phyloP scores from a whole-genome alignment of 2,797 vertebrate species.

The Thripadectes ignobilis region DNA sequence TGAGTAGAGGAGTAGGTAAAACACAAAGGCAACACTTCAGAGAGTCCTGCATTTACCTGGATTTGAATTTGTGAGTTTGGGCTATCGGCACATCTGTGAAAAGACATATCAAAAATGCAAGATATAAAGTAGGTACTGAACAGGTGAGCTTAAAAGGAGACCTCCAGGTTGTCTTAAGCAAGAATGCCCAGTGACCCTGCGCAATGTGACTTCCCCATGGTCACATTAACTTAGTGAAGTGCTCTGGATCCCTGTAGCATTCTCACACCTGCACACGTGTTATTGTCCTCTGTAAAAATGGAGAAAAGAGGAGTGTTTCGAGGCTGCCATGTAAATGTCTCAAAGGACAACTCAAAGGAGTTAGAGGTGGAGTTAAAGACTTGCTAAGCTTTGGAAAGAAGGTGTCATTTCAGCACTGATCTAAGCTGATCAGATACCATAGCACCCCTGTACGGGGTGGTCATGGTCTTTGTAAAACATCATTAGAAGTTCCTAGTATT shows the following conservation, averaged over 20 bases:
- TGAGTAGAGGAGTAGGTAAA: accelerated
- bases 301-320: neutral
- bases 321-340: neutral
- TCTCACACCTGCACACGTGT: accelerated
- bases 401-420: neutral
- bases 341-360: neutral
- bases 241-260: neutral
- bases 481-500: neutral
- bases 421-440: neutral
- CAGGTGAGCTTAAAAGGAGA: neutral
- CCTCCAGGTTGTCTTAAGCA: neutral
- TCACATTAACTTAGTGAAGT: neutral
- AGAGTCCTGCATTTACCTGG: neutral
- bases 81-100: neutral
- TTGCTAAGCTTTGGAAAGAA: neutral
- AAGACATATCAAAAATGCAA: neutral
- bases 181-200: neutral
- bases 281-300: neutral
- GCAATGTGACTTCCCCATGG: neutral
- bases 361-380: neutral
- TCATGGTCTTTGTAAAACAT: neutral
- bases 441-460: neutral
- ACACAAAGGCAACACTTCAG: neutral
- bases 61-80: neutral
- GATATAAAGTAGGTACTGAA: neutral